A percentile compares a stretch with the other conserved stretches of the same genome.
Conservation (phyloP, 2,797 vertebrate species). For the Myiotriccus ornatus region DNA sequence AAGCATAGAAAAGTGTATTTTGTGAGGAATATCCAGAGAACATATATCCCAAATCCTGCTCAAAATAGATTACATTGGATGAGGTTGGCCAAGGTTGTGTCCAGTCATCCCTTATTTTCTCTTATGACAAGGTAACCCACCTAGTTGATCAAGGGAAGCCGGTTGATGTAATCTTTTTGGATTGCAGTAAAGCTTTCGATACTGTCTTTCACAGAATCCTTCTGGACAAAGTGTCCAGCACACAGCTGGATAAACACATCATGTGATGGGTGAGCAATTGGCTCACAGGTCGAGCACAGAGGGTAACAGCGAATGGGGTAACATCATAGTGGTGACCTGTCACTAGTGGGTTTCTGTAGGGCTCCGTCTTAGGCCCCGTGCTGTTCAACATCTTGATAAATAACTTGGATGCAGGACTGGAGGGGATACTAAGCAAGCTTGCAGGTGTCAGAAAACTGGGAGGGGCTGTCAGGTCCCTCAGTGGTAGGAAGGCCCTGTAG, state of each 20-base stretch:
- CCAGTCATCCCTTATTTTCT: neutral
- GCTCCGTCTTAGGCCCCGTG: neutral
- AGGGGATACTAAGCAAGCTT: neutral
- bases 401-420: neutral
- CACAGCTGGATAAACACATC: neutral
- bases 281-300: neutral
- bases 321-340: neutral
- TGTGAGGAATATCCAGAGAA: neutral
- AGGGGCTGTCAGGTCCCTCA: neutral
- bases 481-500: neutral
- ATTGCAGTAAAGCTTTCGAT: neutral
- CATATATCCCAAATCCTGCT: neutral
- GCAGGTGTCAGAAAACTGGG: neutral
- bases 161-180: neutral
- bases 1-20: neutral
- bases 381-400: neutral
- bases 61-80: neutral
- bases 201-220: neutral
- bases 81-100: neutral
- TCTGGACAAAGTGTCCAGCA: neutral
- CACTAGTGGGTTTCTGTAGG: neutral
- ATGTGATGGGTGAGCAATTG: neutral
- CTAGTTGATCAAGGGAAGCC: neutral
- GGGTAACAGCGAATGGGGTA: neutral
- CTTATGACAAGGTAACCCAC: neutral